These are phyloP conservation scores for Caenorhabditis wallacei DNA, from an alignment of 2,888 invertebrate genomes.

Conservation along the genomic window DNA sequence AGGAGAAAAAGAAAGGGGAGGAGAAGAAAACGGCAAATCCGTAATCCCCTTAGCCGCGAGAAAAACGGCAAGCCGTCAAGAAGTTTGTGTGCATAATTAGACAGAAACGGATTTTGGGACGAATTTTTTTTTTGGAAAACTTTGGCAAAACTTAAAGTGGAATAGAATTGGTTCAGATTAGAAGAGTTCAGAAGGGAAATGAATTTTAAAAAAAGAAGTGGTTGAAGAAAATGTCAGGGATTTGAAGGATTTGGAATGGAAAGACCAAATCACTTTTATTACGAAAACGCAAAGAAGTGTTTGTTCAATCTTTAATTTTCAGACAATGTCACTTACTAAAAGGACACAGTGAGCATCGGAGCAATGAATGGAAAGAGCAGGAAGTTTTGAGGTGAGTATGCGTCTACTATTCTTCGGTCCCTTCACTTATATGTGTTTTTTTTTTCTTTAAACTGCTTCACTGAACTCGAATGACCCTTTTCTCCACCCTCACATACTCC, in stretches of 20 bases:
- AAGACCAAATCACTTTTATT: too few relatives aligned
- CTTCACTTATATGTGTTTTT: conserved; percentile 18
- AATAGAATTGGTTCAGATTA: not conserved
- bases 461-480: conserved; percentile 42
- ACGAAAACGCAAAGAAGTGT: too few relatives aligned
- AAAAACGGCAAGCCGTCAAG: not conserved
- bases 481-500: conserved; percentile 17
- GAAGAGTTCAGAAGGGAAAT: not conserved
- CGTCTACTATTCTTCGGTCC: conserved; percentile 1
- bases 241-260: not conserved
- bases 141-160: not conserved
- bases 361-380: conserved; percentile 75
- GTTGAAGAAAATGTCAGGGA: too few relatives aligned
- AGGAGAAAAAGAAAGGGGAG: conserved; percentile 1
- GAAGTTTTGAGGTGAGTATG: conserved; percentile 69
- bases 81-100: conserved; percentile 50
- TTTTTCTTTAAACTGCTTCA: conserved; percentile 39
- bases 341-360: conserved; percentile 76
- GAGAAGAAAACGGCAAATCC: conserved; percentile 32
- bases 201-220: too few relatives aligned
- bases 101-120: conserved; percentile 9
- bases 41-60: conserved; percentile 47
- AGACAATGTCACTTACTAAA: conserved; percentile 76
- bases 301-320: conserved; percentile 38
- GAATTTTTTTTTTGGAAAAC: not conserved